Conservation (phyloP, 35 echinoderm and acorn worm species). For the Lytechinus pictus region DNA sequence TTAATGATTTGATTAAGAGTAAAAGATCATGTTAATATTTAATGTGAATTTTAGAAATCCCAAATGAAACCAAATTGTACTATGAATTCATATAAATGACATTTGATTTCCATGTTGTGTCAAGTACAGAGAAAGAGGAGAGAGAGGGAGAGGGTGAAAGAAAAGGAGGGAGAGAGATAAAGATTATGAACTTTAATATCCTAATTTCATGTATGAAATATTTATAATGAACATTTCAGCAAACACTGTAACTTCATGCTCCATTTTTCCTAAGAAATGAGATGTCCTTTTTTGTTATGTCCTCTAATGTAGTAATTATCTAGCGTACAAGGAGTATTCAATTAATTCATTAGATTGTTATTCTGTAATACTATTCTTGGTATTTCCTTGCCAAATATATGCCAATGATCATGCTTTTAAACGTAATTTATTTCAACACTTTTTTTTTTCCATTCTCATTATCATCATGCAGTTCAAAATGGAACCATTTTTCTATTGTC, state of each 20-base stretch:
- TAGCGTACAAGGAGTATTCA: neutral
- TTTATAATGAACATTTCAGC: neutral
- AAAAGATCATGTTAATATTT: neutral
- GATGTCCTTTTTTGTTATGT: neutral
- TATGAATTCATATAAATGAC: neutral
- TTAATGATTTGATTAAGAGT: neutral
- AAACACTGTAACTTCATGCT: neutral
- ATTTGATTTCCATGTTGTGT: neutral
- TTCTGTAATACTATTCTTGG: neutral
- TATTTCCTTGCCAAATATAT: neutral
- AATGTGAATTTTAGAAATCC: neutral
- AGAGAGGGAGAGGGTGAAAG: neutral
- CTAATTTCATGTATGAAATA: neutral
- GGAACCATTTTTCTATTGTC: neutral
- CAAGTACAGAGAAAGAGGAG: neutral
- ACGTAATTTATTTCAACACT: neutral
- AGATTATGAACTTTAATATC: neutral
- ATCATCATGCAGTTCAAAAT: neutral
- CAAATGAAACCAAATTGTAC: neutral
- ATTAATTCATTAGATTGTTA: neutral
- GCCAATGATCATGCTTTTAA: neutral
- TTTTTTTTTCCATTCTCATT: neutral
- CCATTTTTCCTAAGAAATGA: neutral
- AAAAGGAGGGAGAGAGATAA: neutral
- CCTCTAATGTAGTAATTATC: neutral